These are phyloP conservation scores for Calameuta pallipes DNA, from an alignment of 2,888 invertebrate species.

Conservation along the genomic window DNA sequence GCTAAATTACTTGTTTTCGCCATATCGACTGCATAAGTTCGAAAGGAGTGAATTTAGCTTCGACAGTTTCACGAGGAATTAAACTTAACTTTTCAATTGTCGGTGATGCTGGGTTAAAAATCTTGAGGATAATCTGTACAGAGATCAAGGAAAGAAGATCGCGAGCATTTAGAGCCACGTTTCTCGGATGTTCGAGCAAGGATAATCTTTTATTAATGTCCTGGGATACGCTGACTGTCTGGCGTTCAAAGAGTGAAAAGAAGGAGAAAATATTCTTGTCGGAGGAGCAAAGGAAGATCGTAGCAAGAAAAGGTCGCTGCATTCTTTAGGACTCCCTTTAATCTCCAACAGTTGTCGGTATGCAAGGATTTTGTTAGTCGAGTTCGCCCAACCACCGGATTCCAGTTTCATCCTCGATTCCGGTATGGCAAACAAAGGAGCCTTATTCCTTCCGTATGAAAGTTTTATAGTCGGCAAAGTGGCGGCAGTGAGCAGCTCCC, in stretches of 20 bases:
- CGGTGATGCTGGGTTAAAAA: neutral
- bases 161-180: neutral
- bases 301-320: neutral
- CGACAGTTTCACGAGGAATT: neutral
- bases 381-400: neutral
- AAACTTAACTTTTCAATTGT: neutral
- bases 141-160: neutral
- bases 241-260: neutral
- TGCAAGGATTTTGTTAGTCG: neutral
- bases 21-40: neutral
- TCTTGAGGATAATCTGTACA: neutral
- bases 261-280: neutral
- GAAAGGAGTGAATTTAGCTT: neutral
- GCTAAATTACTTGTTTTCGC: neutral
- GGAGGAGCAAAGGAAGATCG: neutral
- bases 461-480: slow-evolving; percentile 32
- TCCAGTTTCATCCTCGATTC: neutral
- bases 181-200: neutral
- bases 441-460: slow-evolving; percentile 36
- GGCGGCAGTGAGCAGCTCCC: slow-evolving; percentile 23
- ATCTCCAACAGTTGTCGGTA: neutral
- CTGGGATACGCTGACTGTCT: neutral
- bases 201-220: neutral
- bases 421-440: slow-evolving; percentile 17
- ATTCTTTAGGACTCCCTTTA: neutral